Conservation (phyloP, 2,888 invertebrate genomes). For the Cynaeus angustus region DNA sequence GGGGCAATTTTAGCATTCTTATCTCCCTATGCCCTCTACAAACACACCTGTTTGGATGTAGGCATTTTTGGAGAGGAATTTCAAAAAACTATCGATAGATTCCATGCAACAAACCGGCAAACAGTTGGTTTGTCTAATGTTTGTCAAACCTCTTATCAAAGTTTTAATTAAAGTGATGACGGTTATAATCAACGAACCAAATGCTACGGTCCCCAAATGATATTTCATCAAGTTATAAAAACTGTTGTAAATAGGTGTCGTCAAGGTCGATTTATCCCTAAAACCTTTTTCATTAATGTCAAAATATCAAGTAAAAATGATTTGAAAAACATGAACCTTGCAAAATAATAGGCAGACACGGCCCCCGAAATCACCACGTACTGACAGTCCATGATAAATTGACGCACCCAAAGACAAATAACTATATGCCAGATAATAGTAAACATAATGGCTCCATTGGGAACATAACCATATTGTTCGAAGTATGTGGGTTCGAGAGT, state of each 20-base stretch:
- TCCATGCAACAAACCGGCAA: constrained; percentile 51
- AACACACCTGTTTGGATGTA: constrained; percentile 56
- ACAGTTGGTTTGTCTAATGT: constrained; percentile 35
- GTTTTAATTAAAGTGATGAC: constrained; percentile 45
- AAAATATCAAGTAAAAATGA: too few relatives aligned
- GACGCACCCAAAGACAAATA: constrained; percentile 76
- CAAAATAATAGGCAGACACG: constrained; percentile 76
- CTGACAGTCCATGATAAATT: constrained; percentile 78
- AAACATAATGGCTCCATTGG: constrained; percentile 65
- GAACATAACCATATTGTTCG: constrained; percentile 62
- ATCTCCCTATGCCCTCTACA: too few relatives aligned
- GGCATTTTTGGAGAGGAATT: constrained; percentile 54
- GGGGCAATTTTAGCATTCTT: too few relatives aligned
- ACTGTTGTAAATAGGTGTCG: constrained; percentile 50
- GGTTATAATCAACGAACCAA: constrained; percentile 55
- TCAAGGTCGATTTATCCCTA: constrained; percentile 51
- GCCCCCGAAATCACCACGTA: constrained; percentile 78
- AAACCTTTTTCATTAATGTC: too few relatives aligned
- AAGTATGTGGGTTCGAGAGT: constrained; percentile 38
- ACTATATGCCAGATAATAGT: constrained; percentile 71
- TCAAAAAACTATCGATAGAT: constrained; percentile 51
- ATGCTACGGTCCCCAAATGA: constrained; percentile 54
- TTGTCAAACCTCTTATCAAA: constrained; percentile 34
- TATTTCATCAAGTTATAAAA: constrained; percentile 50
- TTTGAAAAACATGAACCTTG: constrained; percentile 17